Percentiles rank a stretch among this genome's conserved stretches.
Evolutionary conservation across 1,140 invertebrate species (phyloP).

Genomic region (Lasaia peninsularis): DNA sequence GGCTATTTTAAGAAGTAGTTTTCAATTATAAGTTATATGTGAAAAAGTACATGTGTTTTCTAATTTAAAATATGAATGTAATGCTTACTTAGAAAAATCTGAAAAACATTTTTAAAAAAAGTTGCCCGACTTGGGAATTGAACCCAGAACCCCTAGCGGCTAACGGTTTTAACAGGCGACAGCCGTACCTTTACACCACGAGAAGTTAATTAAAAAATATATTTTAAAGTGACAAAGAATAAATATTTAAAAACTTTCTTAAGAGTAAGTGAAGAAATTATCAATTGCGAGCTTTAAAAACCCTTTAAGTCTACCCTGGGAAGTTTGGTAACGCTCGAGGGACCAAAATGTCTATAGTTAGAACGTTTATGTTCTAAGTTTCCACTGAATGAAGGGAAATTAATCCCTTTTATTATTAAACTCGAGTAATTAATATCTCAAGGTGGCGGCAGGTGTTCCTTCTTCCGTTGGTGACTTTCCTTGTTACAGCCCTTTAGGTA

Average conservation of each 20-base stretch:
- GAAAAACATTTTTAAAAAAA: too few relatives aligned
- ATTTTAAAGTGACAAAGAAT: neutral
- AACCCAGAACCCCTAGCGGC: too few relatives aligned
- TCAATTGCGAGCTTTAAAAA: neutral
- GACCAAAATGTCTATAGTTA: constrained; percentile 17
- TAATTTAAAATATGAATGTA: too few relatives aligned
- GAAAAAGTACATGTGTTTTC: too few relatives aligned
- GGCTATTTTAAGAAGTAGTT: too few relatives aligned
- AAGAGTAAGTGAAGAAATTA: neutral
- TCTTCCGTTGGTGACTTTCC: constrained; percentile 15
- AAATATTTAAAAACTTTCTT: neutral
- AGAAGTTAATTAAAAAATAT: too few relatives aligned
- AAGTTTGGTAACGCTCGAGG: constrained; percentile 15
- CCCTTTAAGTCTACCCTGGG: constrained; percentile 7
- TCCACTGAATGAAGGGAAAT: constrained; percentile 26
- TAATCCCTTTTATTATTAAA: constrained; percentile 36
- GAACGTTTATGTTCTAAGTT: constrained; percentile 23
- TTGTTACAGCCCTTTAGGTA: neutral
- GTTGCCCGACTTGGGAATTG: too few relatives aligned
- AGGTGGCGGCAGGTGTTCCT: constrained; percentile 26
- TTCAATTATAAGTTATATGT: too few relatives aligned
- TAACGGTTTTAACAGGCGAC: too few relatives aligned
- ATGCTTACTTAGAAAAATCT: too few relatives aligned
- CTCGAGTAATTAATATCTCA: constrained; percentile 30
- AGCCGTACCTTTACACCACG: too few relatives aligned